Conservation (phyloP, 2,888 invertebrate species). For the Stramonita haemastoma region DNA sequence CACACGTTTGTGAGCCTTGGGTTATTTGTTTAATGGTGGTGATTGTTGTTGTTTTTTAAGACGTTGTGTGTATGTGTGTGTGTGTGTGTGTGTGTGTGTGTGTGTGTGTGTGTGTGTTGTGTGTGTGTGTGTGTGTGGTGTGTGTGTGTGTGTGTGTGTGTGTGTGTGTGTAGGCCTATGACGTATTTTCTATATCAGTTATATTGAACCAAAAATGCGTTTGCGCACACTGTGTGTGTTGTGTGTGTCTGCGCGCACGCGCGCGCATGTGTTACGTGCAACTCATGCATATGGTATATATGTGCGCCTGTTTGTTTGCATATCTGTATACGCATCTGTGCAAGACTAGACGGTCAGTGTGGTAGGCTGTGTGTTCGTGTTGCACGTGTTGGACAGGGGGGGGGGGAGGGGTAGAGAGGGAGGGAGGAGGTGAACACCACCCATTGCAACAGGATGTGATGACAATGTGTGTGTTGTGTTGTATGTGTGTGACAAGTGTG, state of each 20-base stretch:
- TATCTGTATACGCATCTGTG: no score
- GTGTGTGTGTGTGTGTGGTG: not conserved
- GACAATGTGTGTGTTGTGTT: no score
- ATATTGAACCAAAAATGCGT: not conserved
- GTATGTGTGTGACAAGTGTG: not conserved
- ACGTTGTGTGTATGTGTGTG: not conserved
- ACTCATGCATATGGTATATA: not conserved
- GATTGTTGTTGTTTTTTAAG: no score
- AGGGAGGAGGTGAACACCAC: no score
- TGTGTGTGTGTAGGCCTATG: not conserved
- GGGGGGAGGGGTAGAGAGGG: not conserved
- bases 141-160: slow-evolving; percentile 10
- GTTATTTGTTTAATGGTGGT: no score
- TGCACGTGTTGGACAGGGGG: not conserved
- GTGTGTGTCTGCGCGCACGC: not conserved
- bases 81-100: slow-evolving; percentile 3
- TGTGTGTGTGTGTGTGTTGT: not conserved
- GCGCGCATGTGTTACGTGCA: not conserved
- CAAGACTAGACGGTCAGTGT: no score
- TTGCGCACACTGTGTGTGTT: not conserved
- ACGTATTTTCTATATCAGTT: not conserved
- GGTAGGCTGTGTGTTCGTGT: not conserved
- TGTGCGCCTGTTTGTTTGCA: not conserved
- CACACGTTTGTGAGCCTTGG: no score
- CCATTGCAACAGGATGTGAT: no score